Evolutionary conservation across 2,888 invertebrate species (phyloP), one percentile per base, ranked within the genome.

Genomic region (Sphaerophoria taeniata): DNA sequence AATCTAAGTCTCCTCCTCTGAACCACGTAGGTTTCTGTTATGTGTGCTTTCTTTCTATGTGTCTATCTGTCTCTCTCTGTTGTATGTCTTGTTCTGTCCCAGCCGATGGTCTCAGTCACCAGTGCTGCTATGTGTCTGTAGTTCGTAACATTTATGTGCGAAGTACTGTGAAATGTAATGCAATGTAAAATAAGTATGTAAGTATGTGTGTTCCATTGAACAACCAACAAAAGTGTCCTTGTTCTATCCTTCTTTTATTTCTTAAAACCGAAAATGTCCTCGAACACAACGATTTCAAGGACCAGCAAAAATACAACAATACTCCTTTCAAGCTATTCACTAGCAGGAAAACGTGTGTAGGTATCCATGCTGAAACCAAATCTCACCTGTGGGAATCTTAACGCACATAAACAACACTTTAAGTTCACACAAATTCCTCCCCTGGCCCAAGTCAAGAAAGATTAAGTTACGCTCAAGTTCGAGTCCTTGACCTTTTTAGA

Each of bases 401-500:
- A 63, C 34, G 43, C 24, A 63, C 9, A 45, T 34, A 45, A 3
- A 33, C 1, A 56, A n/a, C 6, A 33, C 33, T 47, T 12, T 7
- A 33, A 36, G 6, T 47, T 34, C n/a, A 16, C 12, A 55, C 51
- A 53, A 78, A 65, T 31, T 58, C 9, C 6, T 65, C 34, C 6
- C 24, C 56, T 47, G 55, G 47, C 39, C 7, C 43, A 58, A 65
- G 58, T 72, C 78, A 24, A 24, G 24, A 65, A 72, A 53, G 53
- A 55, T 39, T 36, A 9, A 6, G 24, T 24, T 24, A 24, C 24
- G 1, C 24, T 24, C 24, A 2, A 24, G 24, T 43, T 5, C n/a
- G 14, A 11, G 69, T 74, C 74, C 80, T 74, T 80, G 74, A 56
- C 74, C 61, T 47, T 74, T 74, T 74, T 39, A 6, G 6, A 6